Conservation (phyloP, 2,888 invertebrate species). For the Latheticus oryzae region DNA sequence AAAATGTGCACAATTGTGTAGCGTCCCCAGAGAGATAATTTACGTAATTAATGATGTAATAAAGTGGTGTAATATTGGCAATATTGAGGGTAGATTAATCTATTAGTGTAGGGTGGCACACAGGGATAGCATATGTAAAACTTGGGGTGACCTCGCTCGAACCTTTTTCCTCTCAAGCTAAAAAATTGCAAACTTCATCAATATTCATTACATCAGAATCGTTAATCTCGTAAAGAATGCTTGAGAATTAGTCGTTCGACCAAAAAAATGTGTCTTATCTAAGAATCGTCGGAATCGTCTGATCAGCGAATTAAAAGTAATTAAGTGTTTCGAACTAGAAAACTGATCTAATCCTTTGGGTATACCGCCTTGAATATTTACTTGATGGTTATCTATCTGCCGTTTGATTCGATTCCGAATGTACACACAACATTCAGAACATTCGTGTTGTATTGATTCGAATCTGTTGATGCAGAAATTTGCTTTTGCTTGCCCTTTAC, state of each 20-base stretch:
- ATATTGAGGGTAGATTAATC: slow-evolving; percentile 63
- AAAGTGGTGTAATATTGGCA: slow-evolving; percentile 66
- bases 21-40: slow-evolving; percentile 62
- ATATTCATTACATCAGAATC: slow-evolving; percentile 37
- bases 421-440: slow-evolving; percentile 23
- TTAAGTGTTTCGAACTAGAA: slow-evolving; percentile 15
- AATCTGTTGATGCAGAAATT: slow-evolving; percentile 40
- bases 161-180: slow-evolving; percentile 20
- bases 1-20: no score
- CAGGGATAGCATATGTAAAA: slow-evolving; percentile 56
- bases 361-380: slow-evolving; percentile 38
- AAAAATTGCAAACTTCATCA: slow-evolving; percentile 34
- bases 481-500: slow-evolving; percentile 38
- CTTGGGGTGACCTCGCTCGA: slow-evolving; percentile 31
- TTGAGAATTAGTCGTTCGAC: neutral
- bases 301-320: slow-evolving; percentile 31
- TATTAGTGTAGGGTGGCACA: slow-evolving; percentile 58
- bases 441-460: slow-evolving; percentile 39
- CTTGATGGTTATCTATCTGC: slow-evolving; percentile 35
- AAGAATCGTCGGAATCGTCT: slow-evolving; percentile 13
- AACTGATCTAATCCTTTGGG: slow-evolving; percentile 35
- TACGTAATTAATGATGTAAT: slow-evolving; percentile 65
- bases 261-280: neutral
- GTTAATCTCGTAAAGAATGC: slow-evolving; percentile 19
- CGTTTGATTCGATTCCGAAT: slow-evolving; percentile 32